Conservation (phyloP, 1,140 invertebrate genomes). For the Ptiloglossa arizonensis region DNA sequence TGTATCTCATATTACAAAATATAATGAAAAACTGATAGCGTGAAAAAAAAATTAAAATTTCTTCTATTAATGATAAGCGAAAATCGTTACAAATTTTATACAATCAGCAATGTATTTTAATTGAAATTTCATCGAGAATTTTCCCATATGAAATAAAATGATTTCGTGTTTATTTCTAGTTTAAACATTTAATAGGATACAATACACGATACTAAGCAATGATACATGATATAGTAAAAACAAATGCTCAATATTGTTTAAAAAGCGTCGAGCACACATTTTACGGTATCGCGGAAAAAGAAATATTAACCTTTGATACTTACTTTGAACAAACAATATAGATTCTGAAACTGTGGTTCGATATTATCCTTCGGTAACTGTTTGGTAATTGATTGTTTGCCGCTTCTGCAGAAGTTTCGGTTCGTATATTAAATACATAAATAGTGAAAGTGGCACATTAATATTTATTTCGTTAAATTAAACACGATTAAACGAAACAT, state of each 20-base stretch:
- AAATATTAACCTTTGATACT: not conserved
- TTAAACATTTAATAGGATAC: too few species aligned
- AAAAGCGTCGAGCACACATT: not conserved
- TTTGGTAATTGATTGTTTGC: too few species aligned
- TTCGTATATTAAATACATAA: not conserved
- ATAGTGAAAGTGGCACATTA: not conserved
- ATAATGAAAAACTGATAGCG: too few species aligned
- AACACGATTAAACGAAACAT: not conserved
- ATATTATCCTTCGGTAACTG: not conserved
- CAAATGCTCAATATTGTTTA: not conserved
- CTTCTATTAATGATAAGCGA: too few species aligned
- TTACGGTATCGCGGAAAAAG: not conserved
- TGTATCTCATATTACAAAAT: too few species aligned
- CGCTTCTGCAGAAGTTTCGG: not conserved
- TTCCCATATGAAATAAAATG: too few species aligned
- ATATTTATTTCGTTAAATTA: not conserved
- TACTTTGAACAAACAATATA: not conserved
- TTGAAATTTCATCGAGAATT: too few species aligned
- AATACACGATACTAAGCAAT: too few species aligned
- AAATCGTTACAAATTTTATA: too few species aligned
- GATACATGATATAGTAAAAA: not conserved
- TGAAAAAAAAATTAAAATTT: too few species aligned
- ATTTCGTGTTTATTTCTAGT: too few species aligned
- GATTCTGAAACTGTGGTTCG: not conserved
- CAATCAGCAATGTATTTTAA: too few species aligned